These are phyloP conservation scores for Ormyrus labotus DNA, from an alignment of 2,888 invertebrate genomes.

Conservation along the genomic window DNA sequence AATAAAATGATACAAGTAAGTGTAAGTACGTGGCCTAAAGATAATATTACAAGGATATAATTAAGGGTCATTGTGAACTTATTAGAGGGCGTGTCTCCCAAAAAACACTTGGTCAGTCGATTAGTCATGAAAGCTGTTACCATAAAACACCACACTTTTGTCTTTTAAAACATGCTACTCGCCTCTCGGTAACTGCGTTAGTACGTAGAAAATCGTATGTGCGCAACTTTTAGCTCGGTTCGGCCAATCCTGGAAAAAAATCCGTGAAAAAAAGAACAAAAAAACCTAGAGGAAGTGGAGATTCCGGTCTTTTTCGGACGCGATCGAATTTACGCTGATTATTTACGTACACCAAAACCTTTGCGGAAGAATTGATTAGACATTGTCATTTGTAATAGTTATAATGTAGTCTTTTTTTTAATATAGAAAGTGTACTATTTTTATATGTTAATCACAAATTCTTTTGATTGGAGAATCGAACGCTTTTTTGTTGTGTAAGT, in stretches of 20 bases:
- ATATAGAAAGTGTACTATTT: not conserved
- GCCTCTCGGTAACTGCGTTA: slow-evolving; percentile 66
- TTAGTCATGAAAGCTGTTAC: slow-evolving; percentile 39
- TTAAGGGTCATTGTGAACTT: slow-evolving; percentile 5
- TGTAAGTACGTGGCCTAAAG: not conserved
- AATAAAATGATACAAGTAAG: not conserved
- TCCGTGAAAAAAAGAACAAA: slow-evolving; percentile 50
- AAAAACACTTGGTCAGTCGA: slow-evolving; percentile 3
- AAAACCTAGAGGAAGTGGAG: slow-evolving; percentile 11
- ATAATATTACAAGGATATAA: no score
- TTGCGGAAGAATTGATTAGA: not conserved
- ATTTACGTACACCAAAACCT: slow-evolving; percentile 19
- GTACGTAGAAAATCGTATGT: slow-evolving; percentile 64
- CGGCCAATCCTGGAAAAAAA: slow-evolving; percentile 68
- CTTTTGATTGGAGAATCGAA: no score
- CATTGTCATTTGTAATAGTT: not conserved
- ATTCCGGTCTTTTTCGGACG: not conserved
- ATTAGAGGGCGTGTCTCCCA: not conserved
- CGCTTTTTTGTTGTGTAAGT: no score
- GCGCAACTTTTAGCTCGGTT: slow-evolving; percentile 64
- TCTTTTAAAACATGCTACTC: slow-evolving; percentile 65
- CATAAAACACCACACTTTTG: slow-evolving; percentile 58
- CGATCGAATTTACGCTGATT: not conserved
- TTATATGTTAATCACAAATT: slow-evolving; percentile 33
- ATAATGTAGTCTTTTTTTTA: not conserved